Base-by-base conservation (phyloP, 2,113 vertebrate species). In the Mus spicilegus region DNA sequence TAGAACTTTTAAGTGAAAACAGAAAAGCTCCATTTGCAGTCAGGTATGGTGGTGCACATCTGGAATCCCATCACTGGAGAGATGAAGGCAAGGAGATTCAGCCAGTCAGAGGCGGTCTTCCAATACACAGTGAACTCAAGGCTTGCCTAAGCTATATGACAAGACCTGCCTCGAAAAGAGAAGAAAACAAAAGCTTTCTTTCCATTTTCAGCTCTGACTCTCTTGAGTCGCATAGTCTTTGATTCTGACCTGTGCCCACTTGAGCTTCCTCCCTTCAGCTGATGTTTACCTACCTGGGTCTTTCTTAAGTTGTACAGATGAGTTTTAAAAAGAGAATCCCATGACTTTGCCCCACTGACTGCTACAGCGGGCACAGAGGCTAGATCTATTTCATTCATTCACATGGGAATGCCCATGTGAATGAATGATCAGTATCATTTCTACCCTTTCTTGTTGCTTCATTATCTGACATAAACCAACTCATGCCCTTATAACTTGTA, bases 121-220 rank as follows among this genome's bases (percentile, higher is more conserved):
- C 10, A 58, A 36, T n/a, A 24, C 36, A 81, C 2, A n/a, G 78
- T n/a, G 36, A 82, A 4, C 28, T 63, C 22, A 61, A 63, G n/a
- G 56, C n/a, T 39, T 65, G 26, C 61, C 61, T 85, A 16, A 28
- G 61, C 39, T 46, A 19, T 28, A 65, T 33, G 24, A 46, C 39
- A 65, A 86, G 82, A 86, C 14, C 26, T 33, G 82, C 33, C 39
- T 67, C 61, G 33, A 86, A 33, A 85, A 42, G 6, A 14, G 36
- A 28, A 63, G 22, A 61, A 61, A 63, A 26, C 24, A 49, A 86
- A 97, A 91, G 6, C 58, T 63, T 10, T 28, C 63, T 65, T 65
- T 65, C 72, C 39, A 39, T 81, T 96, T 94, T 90, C 42, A 80
- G 36, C 36, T 87, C 91, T 94, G 94, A 54, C 24, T 84, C 16